Conservation (phyloP, 2,888 invertebrate genomes). For the Campoplex nolae region DNA sequence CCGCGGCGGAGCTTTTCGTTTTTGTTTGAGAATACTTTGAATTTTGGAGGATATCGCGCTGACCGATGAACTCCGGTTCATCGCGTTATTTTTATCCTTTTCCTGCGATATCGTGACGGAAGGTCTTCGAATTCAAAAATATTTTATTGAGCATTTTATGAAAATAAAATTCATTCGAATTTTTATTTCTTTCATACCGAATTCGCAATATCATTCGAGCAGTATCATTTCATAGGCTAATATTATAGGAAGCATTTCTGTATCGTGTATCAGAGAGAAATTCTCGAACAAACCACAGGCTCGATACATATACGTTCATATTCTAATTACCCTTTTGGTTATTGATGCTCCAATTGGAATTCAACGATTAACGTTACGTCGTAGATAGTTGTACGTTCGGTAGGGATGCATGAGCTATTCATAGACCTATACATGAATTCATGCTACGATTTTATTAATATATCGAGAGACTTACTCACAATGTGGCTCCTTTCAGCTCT, state of each 20-base stretch:
- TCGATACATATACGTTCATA: conserved; percentile 46
- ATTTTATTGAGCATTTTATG: too few species aligned
- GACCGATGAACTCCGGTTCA: background rate
- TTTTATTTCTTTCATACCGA: too few species aligned
- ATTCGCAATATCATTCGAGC: background rate
- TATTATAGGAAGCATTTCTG: background rate
- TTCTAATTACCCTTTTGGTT: conserved; percentile 51
- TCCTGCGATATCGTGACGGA: too few species aligned
- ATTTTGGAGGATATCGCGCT: background rate
- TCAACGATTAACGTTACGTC: conserved; percentile 38
- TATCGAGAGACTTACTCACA: conserved; percentile 16
- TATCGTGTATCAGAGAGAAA: background rate
- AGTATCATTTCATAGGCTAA: background rate
- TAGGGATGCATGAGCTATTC: background rate
- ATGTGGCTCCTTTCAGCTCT: conserved; percentile 19
- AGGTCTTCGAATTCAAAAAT: too few species aligned
- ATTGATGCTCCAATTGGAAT: conserved; percentile 53
- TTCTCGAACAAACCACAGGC: conserved; percentile 21
- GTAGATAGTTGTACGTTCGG: conserved; percentile 14
- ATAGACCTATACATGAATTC: background rate
- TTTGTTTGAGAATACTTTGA: background rate
- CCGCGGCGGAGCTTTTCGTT: background rate
- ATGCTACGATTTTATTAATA: conserved; percentile 24
- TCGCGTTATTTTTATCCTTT: background rate
- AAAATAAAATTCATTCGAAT: too few species aligned